These are phyloP conservation scores for Limenitis camilla DNA, from an alignment of 2,888 invertebrate genomes.

Conservation along the genomic window DNA sequence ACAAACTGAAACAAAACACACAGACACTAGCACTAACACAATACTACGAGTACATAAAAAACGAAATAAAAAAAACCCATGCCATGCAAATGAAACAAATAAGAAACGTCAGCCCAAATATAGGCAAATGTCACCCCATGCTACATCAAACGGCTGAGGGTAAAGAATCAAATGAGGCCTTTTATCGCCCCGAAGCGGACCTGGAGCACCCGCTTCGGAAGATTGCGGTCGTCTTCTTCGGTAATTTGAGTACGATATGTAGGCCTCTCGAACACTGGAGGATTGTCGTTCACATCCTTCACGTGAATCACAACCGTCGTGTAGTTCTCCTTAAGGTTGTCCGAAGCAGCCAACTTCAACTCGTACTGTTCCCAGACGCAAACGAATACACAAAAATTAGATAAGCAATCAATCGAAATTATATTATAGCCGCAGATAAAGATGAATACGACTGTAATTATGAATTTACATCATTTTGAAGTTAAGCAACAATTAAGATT, in stretches of 20 bases:
- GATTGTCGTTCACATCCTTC: conserved; percentile 98
- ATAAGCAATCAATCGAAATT: conserved; percentile 2
- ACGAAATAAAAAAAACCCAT: conserved; percentile 53
- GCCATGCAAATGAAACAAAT: conserved; percentile 56
- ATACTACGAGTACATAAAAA: conserved; percentile 45
- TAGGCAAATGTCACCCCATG: conserved; percentile 34
- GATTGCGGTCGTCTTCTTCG: conserved; percentile 94
- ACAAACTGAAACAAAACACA: conserved; percentile 33
- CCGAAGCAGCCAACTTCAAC: conserved; percentile 93
- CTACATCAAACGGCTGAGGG: conserved; percentile 40
- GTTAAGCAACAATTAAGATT: conserved; percentile 34
- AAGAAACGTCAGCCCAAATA: conserved; percentile 34
- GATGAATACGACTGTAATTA: conserved; percentile 17
- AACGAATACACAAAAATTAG: conserved; percentile 11
- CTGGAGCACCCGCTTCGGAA: conserved; percentile 95
- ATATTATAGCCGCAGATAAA: neutral
- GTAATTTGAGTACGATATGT: conserved; percentile 97
- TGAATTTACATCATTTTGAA: conserved; percentile 34
- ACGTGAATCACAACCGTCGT: conserved; percentile 97
- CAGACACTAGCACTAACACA: conserved; percentile 50
- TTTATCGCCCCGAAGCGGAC: conserved; percentile 78
- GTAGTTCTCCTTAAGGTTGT: conserved; percentile 97
- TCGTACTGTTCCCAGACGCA: conserved; percentile 81
- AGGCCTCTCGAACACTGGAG: conserved; percentile 95
- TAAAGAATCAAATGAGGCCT: conserved; percentile 42